Evolutionary conservation across 2,113 vertebrate genomes (phyloP).

Genomic region (Daphoenositta chrysoptera): DNA sequence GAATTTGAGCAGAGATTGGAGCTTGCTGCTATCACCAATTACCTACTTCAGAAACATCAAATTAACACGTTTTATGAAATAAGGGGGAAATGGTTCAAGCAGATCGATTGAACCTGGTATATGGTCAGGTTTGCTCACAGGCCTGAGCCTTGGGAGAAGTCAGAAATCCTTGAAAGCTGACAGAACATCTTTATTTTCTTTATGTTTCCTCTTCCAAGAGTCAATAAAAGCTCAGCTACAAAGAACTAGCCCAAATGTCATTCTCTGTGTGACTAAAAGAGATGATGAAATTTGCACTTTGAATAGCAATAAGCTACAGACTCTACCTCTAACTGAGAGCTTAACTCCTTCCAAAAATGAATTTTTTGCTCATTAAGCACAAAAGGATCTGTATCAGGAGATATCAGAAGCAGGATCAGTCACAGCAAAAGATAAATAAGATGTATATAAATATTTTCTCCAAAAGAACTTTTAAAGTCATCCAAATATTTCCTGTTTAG

Average conservation of each 20-base stretch:
- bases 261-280: background rate
- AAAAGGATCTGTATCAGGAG: background rate
- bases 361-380: background rate
- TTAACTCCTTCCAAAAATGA: background rate
- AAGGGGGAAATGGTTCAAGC: background rate
- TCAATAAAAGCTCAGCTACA: constrained; percentile 12
- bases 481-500: constrained; percentile 31
- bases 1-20: background rate
- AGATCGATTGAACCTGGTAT: background rate
- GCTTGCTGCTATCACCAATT: background rate
- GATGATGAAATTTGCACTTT: background rate
- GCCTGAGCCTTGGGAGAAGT: background rate
- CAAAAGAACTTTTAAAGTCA: background rate
- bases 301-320: background rate
- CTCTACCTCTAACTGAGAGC: background rate
- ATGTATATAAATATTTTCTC: background rate
- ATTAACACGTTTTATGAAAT: background rate
- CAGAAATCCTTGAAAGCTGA: background rate
- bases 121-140: background rate
- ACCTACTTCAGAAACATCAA: background rate
- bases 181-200: constrained; percentile 6
- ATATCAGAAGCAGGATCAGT: background rate
- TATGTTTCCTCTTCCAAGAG: background rate
- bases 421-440: background rate
- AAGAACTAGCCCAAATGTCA: background rate